Percentiles rank a stretch among this genome's conserved stretches.
Evolutionary conservation across 2,888 invertebrate genomes (phyloP).

Genomic region (Drosophila aldrichi): DNA sequence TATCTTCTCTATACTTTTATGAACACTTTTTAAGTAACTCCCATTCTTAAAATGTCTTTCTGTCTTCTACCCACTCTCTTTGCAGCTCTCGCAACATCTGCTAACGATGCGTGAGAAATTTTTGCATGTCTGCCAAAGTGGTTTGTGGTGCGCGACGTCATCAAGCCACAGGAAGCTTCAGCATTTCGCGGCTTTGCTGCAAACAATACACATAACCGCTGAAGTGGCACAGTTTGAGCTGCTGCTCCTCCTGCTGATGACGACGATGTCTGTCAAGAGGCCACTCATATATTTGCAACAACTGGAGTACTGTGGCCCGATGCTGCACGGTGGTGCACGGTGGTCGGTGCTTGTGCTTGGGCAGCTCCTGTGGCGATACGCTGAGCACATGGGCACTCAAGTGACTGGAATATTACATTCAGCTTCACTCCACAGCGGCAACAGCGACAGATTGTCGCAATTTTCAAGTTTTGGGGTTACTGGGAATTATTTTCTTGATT

Average conservation of each 20-base stretch:
- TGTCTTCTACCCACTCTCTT: conserved; percentile 3
- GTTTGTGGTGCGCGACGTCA: conserved; percentile 54
- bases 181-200: conserved; percentile 48
- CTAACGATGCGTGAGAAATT: conserved; percentile 74
- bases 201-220: conserved; percentile 58
- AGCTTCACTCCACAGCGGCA: conserved; percentile 24
- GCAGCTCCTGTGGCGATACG: conserved; percentile 69
- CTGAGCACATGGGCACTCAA: conserved; percentile 70
- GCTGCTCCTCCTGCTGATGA: conserved; percentile 16
- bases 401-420: conserved; percentile 59
- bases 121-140: conserved; percentile 58
- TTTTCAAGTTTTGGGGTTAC: conserved; percentile 31
- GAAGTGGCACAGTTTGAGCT: conserved; percentile 71
- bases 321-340: conserved; percentile 25
- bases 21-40: neutral
- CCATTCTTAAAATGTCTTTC: neutral
- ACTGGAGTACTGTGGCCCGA: conserved; percentile 55
- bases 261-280: conserved; percentile 77
- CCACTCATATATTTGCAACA: conserved; percentile 81
- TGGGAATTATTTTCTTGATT: conserved; percentile 52
- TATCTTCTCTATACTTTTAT: neutral
- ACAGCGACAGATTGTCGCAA: conserved; percentile 59
- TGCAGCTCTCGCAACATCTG: conserved; percentile 49
- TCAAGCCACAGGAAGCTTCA: conserved; percentile 77
- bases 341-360: conserved; percentile 39